These are phyloP conservation scores for Puffinus mauretanicus DNA, from an alignment of 2,113 vertebrate species.

Conservation along the genomic window DNA sequence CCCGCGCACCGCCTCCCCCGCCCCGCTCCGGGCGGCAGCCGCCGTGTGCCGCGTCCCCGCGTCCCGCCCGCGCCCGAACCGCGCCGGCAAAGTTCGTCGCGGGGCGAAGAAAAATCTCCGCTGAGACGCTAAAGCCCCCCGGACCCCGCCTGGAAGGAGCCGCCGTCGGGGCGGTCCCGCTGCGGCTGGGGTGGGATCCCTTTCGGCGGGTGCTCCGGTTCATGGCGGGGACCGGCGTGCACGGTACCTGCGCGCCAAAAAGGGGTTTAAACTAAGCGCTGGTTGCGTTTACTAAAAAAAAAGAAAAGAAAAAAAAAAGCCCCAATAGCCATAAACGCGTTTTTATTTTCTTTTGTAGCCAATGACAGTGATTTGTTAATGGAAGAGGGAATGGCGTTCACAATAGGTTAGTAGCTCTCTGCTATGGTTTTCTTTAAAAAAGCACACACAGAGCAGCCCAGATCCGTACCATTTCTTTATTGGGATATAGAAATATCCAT, in stretches of 20 bases:
- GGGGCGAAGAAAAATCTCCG: not conserved
- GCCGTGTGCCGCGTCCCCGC: not conserved
- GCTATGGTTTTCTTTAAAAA: not conserved
- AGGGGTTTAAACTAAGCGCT: not conserved
- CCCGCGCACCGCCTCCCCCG: not conserved
- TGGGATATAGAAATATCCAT: not conserved
- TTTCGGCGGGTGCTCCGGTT: not conserved
- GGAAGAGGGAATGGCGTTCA: conserved; percentile 83
- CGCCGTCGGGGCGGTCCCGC: not conserved
- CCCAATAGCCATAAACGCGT: not conserved
- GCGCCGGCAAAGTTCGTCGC: not conserved
- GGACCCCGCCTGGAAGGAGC: not conserved
- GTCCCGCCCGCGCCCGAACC: not conserved
- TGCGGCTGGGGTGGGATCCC: not conserved
- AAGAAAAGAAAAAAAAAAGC: too few relatives aligned
- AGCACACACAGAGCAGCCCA: not conserved
- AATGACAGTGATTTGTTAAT: conserved; percentile 77
- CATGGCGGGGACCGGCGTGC: not conserved
- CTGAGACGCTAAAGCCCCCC: not conserved
- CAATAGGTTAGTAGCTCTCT: conserved; percentile 76
- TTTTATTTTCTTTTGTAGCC: conserved; percentile 70
- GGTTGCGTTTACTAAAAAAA: not conserved
- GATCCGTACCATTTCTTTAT: not conserved
- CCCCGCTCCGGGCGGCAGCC: not conserved
- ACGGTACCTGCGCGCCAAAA: not conserved